Base-by-base conservation (phyloP, 2,888 invertebrate species). In the Plebejus melissa region DNA sequence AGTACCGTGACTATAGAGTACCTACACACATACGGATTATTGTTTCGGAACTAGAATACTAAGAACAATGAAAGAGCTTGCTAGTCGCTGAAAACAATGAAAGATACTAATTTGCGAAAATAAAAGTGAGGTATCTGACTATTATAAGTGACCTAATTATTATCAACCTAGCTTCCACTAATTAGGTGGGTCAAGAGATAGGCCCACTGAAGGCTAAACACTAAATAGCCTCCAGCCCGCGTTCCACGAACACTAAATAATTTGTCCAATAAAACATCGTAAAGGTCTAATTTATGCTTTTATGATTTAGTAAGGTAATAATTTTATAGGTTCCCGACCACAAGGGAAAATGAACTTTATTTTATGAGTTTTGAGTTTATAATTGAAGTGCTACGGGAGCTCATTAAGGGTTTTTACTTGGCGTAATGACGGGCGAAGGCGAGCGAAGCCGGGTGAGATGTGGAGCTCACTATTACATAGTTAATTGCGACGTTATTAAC, bases 401-500 rank as follows among this genome's bases (percentile, higher is more conserved):
- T 70, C 70, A 70, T 70, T 70, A 70, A 22, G 13, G 70, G 38
- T 70, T 65, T 60, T 65, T 32, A 32, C 69, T n/a, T n/a, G 41
- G 5, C 11, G 65, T 41, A 41, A 41, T 9, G n/a, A 41, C 41
- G 70, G 9, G 11, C 46, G 46, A 46, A 46, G 46, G 46, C 46
- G 46, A 46, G 70, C 41, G 70, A 70, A 41, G 70, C 41, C 70
- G 41, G 70, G 70, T 70, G 38, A 3, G 6, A 70, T 70, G 11
- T 70, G 41, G 41, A 38, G 70, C 41, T 69, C 41, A n/a, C 41
- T 70, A 70, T 41, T 41, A 41, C 41, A 69, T n/a, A 41, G 38
- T 70, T 70, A 70, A 70, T 70, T 70, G 65, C 65, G 65, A 65
- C 32, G 65, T 65, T 60, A 65, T 32, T 36, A 65, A 65, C 65